A percentile compares a stretch with the other conserved stretches of the same genome.
Evolutionary conservation across 2,888 invertebrate species (phyloP).

Genomic region (Saturnia pavonia): DNA sequence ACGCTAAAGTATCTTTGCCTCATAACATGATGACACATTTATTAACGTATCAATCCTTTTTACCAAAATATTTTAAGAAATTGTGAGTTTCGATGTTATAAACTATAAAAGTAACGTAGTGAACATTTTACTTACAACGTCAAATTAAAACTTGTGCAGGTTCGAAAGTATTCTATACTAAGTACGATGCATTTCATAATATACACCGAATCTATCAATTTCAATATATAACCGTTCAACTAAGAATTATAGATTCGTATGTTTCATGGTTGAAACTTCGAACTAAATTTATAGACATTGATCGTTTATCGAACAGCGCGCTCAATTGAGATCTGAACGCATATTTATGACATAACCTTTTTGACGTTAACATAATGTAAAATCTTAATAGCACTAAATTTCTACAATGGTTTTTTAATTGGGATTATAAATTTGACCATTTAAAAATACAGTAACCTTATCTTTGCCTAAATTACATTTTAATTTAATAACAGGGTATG

Average conservation of each 20-base stretch:
- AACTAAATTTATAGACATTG: too few species aligned
- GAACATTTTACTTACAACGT: not conserved
- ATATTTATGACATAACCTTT: not conserved
- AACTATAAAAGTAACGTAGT: too few species aligned
- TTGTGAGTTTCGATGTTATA: too few species aligned
- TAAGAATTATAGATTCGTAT: not conserved
- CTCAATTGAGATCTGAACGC: not conserved
- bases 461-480: too few species aligned
- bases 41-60: not conserved
- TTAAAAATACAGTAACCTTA: too few species aligned
- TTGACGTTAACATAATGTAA: not conserved
- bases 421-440: too few species aligned
- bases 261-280: not conserved
- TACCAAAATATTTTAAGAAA: too few species aligned
- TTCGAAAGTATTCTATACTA: not conserved
- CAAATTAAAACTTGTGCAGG: too few species aligned
- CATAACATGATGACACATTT: not conserved
- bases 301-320: not conserved
- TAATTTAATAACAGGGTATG: too few species aligned
- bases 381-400: too few species aligned
- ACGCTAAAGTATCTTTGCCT: not conserved
- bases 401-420: too few species aligned
- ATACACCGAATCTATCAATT: not conserved
- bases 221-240: not conserved
- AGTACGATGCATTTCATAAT: not conserved